These are phyloP conservation scores for Coregonus sp. DNA, from an alignment of 2,797 vertebrate species.

Conservation along the genomic window DNA sequence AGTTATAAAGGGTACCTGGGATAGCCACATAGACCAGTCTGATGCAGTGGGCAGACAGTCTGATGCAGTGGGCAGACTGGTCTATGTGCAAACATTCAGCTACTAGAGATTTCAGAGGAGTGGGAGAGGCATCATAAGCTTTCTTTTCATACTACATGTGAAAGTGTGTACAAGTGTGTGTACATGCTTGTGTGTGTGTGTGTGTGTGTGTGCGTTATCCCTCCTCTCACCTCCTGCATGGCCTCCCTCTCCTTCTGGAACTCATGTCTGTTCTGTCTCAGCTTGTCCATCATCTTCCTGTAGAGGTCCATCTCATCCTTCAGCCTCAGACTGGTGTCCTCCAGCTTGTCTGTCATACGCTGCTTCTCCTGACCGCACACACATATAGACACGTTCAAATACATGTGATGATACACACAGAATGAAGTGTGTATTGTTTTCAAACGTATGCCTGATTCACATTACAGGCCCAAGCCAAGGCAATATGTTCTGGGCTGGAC, in stretches of 20 bases:
- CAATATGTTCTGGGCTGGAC: too few relatives aligned
- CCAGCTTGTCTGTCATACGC: conserved; percentile 92
- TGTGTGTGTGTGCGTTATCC: background rate
- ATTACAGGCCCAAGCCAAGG: too few relatives aligned
- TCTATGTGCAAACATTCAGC: background rate
- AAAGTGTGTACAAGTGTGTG: background rate
- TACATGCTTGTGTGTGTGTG: background rate
- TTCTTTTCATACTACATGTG: conserved; percentile 53
- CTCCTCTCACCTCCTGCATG: conserved; percentile 86
- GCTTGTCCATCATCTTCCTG: conserved; percentile 97
- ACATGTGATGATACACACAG: too few relatives aligned
- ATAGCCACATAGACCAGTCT: background rate
- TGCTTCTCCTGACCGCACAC: conserved; percentile 84
- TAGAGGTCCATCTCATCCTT: conserved; percentile 98
- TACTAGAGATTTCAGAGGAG: background rate
- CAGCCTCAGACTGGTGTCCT: conserved; percentile 92
- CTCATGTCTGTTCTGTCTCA: conserved; percentile 89
- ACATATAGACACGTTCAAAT: too few relatives aligned
- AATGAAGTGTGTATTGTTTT: too few relatives aligned
- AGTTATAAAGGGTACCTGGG: background rate
- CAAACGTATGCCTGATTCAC: too few relatives aligned
- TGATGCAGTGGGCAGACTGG: too few relatives aligned
- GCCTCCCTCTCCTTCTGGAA: conserved; percentile 94
- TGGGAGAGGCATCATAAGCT: background rate
- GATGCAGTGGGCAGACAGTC: too few relatives aligned